A percentile compares a stretch with the other conserved stretches of the same genome.
Evolutionary conservation across 2,888 invertebrate species (phyloP).

Genomic region (Peribatodes rhomboidaria): DNA sequence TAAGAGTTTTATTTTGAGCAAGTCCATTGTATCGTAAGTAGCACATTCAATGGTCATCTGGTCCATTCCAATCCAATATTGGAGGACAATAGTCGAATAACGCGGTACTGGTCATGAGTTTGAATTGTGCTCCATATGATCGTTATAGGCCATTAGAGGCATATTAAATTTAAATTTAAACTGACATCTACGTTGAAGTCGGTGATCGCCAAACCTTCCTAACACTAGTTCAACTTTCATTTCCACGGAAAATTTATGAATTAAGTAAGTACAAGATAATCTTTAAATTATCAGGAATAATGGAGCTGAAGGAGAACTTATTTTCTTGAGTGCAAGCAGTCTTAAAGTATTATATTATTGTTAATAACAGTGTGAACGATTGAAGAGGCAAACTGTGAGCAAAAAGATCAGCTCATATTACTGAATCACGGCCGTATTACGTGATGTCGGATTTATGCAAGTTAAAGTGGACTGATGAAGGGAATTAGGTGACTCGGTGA

Average conservation of each 20-base stretch:
- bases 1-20: slow-evolving; percentile 37
- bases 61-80: slow-evolving; percentile 62
- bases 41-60: slow-evolving; percentile 63
- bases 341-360: too few species aligned
- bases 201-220: background rate
- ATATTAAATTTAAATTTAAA: slow-evolving; percentile 6
- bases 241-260: too few species aligned
- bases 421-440: slow-evolving; percentile 37
- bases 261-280: too few species aligned
- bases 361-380: background rate
- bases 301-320: too few species aligned
- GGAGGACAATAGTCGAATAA: slow-evolving; percentile 77
- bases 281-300: too few species aligned
- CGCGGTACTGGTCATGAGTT: slow-evolving; percentile 39
- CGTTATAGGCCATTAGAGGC: slow-evolving; percentile 16
- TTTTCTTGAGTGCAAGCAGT: too few species aligned
- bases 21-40: slow-evolving; percentile 67
- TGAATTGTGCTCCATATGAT: slow-evolving; percentile 21
- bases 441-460: slow-evolving; percentile 38
- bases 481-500: slow-evolving; percentile 31
- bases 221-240: background rate
- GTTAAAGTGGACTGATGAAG: slow-evolving; percentile 35
- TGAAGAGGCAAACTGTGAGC: background rate
- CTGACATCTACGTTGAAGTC: background rate
- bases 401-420: slow-evolving; percentile 23